Percentiles rank a stretch among this genome's conserved stretches.
phyloP scores from a whole-genome alignment of 2,888 invertebrate species.

The Phragmatobia fuliginosa region DNA sequence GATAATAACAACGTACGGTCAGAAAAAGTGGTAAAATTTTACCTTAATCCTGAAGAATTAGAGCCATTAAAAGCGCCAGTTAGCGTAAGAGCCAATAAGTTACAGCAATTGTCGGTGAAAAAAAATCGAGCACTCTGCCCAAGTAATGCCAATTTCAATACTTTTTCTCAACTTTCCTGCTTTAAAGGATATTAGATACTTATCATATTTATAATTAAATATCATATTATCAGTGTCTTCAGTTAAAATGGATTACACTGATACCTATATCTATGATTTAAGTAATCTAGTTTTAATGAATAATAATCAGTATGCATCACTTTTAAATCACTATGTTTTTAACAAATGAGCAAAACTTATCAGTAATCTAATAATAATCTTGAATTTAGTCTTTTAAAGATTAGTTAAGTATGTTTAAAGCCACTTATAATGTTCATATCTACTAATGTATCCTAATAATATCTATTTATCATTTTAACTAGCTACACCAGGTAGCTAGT shows the following conservation, averaged over 20 bases:
- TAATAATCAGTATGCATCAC: not conserved
- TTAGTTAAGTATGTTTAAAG: not conserved
- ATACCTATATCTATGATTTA: not conserved
- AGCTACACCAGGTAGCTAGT: too few species aligned
- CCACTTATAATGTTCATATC: not conserved
- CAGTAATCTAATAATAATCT: not conserved
- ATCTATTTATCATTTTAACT: too few species aligned
- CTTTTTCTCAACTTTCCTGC: not conserved
- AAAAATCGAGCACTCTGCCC: not conserved
- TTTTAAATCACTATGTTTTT: constrained; percentile 1
- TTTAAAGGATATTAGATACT: not conserved
- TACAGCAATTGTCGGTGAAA: not conserved
- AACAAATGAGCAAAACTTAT: not conserved
- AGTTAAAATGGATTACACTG: not conserved
- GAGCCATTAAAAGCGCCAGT: not conserved
- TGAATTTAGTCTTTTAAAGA: not conserved
- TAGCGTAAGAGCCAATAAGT: not conserved
- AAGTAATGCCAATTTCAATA: not conserved
- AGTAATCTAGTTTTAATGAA: not conserved
- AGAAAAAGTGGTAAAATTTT: not conserved
- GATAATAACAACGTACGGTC: not conserved
- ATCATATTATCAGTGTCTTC: not conserved
- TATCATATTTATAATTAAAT: not conserved
- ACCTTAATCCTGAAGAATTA: not conserved
- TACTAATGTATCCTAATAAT: not conserved